phyloP scores from a whole-genome alignment of 2,797 vertebrate species.

The Gymnodraco acuticeps region DNA sequence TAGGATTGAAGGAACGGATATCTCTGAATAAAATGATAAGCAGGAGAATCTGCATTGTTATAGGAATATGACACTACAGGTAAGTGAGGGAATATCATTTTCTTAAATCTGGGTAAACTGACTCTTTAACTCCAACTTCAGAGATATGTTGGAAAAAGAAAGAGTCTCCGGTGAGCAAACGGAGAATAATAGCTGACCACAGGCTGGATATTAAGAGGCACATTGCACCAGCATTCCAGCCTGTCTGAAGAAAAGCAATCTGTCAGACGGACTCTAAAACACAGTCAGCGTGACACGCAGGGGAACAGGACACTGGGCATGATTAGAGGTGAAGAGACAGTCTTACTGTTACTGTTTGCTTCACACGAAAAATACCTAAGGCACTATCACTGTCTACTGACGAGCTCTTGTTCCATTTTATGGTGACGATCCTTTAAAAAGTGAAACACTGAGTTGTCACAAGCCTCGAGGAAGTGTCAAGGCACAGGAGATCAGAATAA shows the following conservation, averaged over 20 bases:
- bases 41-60: not conserved
- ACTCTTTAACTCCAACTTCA: not conserved
- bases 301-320: not conserved
- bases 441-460: slow-evolving; percentile 29
- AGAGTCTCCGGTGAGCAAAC: not conserved
- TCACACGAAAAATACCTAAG: slow-evolving; percentile 9
- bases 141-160: not conserved
- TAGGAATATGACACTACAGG: not conserved
- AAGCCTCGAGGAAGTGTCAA: slow-evolving; percentile 41
- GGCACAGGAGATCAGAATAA: slow-evolving; percentile 22
- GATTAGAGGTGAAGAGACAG: slow-evolving; percentile 20
- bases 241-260: slow-evolving; percentile 23
- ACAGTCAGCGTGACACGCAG: not conserved
- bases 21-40: not conserved
- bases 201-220: slow-evolving; percentile 60
- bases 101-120: not conserved
- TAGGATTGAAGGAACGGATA: not conserved
- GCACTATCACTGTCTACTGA: slow-evolving; percentile 31
- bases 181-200: slow-evolving; percentile 4
- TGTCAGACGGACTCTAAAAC: not conserved
- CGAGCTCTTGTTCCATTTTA: slow-evolving; percentile 19
- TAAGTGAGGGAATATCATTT: not conserved
- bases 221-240: slow-evolving; percentile 84
- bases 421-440: slow-evolving; percentile 11
- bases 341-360: slow-evolving; percentile 27